Evolutionary conservation across 2,113 vertebrate species (phyloP), one percentile per base, ranked within the genome.

Genomic region (Paedocypris sp.): DNA sequence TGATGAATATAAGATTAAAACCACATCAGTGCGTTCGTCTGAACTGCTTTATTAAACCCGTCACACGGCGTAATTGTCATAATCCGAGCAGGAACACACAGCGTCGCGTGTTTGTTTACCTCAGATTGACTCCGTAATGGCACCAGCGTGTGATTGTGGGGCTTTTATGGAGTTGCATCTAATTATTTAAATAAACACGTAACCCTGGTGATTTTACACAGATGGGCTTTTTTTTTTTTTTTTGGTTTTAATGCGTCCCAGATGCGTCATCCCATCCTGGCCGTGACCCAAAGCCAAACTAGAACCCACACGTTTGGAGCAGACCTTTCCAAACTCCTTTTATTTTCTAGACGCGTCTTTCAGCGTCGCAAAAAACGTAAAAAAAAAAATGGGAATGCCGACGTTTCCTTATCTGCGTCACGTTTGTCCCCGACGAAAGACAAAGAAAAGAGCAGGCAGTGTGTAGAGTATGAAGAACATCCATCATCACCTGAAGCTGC

Each of bases 161-260:
- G 5, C 43, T 64, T 43, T 63, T 47, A 52, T 31, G 42, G 47
- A 20, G 51, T 68, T 58, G 5, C 54, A 32, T 62, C 11, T 48
- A 65, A 67, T 73, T 65, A 68, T 66, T 46, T 64, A 47, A 70
- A 69, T 66, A 69, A 73, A 75, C 64, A 73, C 62, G 48, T 35
- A 63, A 32, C 22, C 47, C 52, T 68, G 65, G 46, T 39, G 42
- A 62, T 64, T 76, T 73, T 68, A 75, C 46, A 66, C 43, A 69
- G 68, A 70, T 67, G 66, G 59, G 6, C 3, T 46, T 28, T 69
- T 71, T n/a, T n/a, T n/a, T n/a, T n/a, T n/a, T n/a, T n/a, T n/a
- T n/a, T n/a, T n/a, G n/a, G n/a, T n/a, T n/a, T 71, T 58, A 61
- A 71, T 63, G 46, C 43, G 38, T 68, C 45, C 66, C 71, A 77